Percentiles rank a stretch among this genome's conserved stretches.
These are phyloP conservation scores for Anarrhichthys ocellatus DNA, from an alignment of 2,113 vertebrate genomes.

Conservation along the genomic window DNA sequence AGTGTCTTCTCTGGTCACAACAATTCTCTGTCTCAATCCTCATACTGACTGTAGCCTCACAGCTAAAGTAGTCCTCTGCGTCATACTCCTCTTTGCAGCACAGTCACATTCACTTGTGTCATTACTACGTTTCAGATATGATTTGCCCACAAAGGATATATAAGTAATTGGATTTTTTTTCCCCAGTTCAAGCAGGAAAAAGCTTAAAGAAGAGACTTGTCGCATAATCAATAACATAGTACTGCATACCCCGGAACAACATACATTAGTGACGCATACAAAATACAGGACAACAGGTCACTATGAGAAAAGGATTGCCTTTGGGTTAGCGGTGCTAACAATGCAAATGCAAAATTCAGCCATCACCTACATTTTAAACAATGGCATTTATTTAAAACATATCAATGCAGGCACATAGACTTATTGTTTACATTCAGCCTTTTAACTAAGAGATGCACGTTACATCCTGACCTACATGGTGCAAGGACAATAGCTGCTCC, in stretches of 20 bases:
- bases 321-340: background rate
- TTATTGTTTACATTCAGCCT: conserved; percentile 16
- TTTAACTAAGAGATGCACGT: conserved; percentile 9
- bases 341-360: background rate
- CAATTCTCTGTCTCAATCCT: conserved; percentile 39
- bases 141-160: background rate
- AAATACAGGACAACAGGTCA: background rate
- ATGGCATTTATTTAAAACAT: background rate
- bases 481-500: conserved; percentile 48
- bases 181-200: background rate
- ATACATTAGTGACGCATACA: background rate
- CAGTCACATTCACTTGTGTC: background rate
- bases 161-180: background rate
- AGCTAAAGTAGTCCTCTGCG: background rate
- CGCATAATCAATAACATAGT: background rate
- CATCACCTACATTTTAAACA: conserved; percentile 10
- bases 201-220: background rate
- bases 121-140: conserved; percentile 5
- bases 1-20: conserved; percentile 59
- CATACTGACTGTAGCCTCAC: conserved; percentile 26
- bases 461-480: conserved; percentile 47
- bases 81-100: background rate
- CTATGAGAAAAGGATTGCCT: background rate
- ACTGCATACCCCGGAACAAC: background rate
- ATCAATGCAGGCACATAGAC: background rate